phyloP scores from a whole-genome alignment of 2,888 invertebrate species.

The Pyrocoelia pectoralis region DNA sequence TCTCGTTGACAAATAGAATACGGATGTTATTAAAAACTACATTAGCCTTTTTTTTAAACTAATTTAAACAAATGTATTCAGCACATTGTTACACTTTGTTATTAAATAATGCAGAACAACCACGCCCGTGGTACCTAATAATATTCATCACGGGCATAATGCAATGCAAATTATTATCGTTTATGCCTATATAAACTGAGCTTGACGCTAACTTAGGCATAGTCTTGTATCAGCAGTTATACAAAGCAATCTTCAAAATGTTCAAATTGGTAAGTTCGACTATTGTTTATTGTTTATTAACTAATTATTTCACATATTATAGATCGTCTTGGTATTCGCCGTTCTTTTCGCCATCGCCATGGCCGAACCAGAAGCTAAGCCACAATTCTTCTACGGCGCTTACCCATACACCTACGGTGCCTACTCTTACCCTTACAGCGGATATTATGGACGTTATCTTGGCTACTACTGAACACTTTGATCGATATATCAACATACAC shows the following conservation, averaged over 20 bases:
- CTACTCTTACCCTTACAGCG: slow-evolving; percentile 17
- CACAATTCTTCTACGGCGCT: slow-evolving; percentile 10
- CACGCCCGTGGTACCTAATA: background rate
- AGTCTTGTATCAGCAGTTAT: slow-evolving; percentile 9
- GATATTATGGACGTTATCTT: background rate
- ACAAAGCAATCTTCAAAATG: slow-evolving; percentile 18
- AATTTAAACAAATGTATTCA: background rate
- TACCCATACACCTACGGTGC: slow-evolving; percentile 16
- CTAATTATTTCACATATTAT: slow-evolving; percentile 5
- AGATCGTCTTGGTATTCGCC: slow-evolving; percentile 29
- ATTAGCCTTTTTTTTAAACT: background rate
- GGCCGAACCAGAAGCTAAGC: slow-evolving; percentile 32
- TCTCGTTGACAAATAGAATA: no score
- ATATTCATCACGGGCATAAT: no score
- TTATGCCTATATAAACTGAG: no score
- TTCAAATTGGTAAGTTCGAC: slow-evolving; percentile 18
- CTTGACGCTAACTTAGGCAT: background rate
- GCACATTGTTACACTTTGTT: background rate
- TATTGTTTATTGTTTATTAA: background rate
- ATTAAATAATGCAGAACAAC: background rate
- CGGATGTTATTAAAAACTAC: no score
- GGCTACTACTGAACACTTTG: slow-evolving; percentile 5
- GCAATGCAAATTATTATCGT: no score
- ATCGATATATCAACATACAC: no score
- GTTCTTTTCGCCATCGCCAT: slow-evolving; percentile 31